Evolutionary conservation across 2,888 invertebrate genomes (phyloP).

Genomic region (Hipparchia sbordonii): DNA sequence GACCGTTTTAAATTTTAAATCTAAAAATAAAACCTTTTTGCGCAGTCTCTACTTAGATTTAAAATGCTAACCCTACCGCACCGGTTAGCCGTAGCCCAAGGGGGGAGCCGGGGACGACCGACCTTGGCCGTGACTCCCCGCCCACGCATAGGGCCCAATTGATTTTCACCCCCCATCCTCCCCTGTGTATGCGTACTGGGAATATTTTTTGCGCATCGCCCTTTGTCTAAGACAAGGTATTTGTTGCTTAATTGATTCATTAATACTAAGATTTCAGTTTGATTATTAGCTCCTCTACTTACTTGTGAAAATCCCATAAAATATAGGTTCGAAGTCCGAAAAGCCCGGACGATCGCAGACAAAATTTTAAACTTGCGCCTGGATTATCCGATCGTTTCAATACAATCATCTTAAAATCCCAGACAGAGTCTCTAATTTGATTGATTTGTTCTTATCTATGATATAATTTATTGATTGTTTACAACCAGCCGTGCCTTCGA

Average conservation of each 20-base stretch:
- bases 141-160: slow-evolving; percentile 63
- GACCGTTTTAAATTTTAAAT: no score
- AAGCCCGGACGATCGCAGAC: no score
- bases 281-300: no score
- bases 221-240: slow-evolving; percentile 14
- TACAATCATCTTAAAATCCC: no score
- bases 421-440: no score
- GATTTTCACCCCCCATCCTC: slow-evolving; percentile 57
- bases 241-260: neutral
- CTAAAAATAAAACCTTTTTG: neutral
- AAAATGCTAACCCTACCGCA: slow-evolving; percentile 32
- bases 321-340: no score
- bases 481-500: no score
- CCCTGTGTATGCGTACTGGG: slow-evolving; percentile 41
- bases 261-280: neutral
- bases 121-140: slow-evolving; percentile 81
- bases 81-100: slow-evolving; percentile 49
- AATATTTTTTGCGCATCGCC: slow-evolving; percentile 45
- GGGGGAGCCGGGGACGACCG: slow-evolving; percentile 54
- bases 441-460: no score
- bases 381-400: no score
- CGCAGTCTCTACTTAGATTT: neutral
- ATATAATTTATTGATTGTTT: no score
- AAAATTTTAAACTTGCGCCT: no score
- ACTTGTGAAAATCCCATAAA: no score